Percentiles rank a stretch among this genome's conserved stretches.
Conservation (phyloP, 1,140 invertebrate genomes). For the Bombus waltoni region DNA sequence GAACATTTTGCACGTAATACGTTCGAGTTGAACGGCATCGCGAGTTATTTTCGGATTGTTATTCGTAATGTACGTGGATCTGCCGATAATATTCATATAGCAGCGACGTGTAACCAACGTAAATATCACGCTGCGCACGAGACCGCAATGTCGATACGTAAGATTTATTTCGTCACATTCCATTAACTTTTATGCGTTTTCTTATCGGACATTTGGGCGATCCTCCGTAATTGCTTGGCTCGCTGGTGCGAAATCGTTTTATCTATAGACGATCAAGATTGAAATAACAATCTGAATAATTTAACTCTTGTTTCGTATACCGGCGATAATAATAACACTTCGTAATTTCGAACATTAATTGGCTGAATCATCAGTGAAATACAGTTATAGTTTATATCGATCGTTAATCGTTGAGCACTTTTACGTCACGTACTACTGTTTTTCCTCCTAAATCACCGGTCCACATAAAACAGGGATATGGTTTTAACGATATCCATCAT, state of each 20-base stretch:
- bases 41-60: slow-evolving; percentile 55
- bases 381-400: not conserved
- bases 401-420: not conserved
- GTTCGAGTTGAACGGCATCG: slow-evolving; percentile 45
- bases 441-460: not conserved
- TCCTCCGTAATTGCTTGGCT: not conserved
- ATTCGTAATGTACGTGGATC: slow-evolving; percentile 50
- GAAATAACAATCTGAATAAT: not conserved
- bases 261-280: not conserved
- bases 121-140: slow-evolving; percentile 58
- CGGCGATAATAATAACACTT: too few relatives aligned
- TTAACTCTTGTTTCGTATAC: not conserved
- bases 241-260: not conserved
- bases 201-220: not conserved
- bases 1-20: not conserved
- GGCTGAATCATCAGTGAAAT: not conserved
- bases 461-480: slow-evolving; percentile 72
- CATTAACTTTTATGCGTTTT: slow-evolving; percentile 19
- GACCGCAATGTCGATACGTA: slow-evolving; percentile 65
- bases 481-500: slow-evolving; percentile 78
- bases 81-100: slow-evolving; percentile 61
- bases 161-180: slow-evolving; percentile 59
- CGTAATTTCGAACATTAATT: not conserved
- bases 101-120: slow-evolving; percentile 43
- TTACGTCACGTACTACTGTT: not conserved